Conservation (phyloP, 2,888 invertebrate genomes). For the Branchipolynoe longqiensis region DNA sequence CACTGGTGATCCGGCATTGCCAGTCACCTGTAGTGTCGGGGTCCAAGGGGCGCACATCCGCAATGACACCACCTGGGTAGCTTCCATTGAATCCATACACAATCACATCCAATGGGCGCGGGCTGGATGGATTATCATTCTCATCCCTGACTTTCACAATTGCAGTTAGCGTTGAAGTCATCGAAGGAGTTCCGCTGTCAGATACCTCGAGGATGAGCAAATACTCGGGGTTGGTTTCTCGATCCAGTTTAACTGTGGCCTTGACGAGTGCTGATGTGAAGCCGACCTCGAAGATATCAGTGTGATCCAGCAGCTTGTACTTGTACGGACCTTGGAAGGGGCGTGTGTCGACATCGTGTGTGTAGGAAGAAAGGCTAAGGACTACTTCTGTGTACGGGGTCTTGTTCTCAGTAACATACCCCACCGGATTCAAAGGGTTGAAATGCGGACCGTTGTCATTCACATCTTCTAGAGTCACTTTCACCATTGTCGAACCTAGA, state of each 20-base stretch:
- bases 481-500: slow-evolving; percentile 90
- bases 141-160: slow-evolving; percentile 88
- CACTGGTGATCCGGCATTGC: slow-evolving; percentile 85
- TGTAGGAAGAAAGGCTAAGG: slow-evolving; percentile 71
- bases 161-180: slow-evolving; percentile 90
- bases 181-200: slow-evolving; percentile 88
- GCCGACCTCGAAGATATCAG: slow-evolving; percentile 87
- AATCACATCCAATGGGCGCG: slow-evolving; percentile 90
- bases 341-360: slow-evolving; percentile 90
- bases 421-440: slow-evolving; percentile 84
- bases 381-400: slow-evolving; percentile 68
- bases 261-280: slow-evolving; percentile 90
- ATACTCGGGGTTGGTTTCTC: slow-evolving; percentile 89
- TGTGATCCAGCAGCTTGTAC: slow-evolving; percentile 89
- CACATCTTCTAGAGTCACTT: slow-evolving; percentile 90
- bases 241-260: slow-evolving; percentile 90
- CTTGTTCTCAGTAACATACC: slow-evolving; percentile 73
- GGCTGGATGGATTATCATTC: slow-evolving; percentile 94
- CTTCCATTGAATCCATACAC: slow-evolving; percentile 85
- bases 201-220: slow-evolving; percentile 91
- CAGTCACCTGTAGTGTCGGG: slow-evolving; percentile 94
- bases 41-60: slow-evolving; percentile 95
- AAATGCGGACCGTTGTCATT: slow-evolving; percentile 96
- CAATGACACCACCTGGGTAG: slow-evolving; percentile 89
- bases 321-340: slow-evolving; percentile 95